A percentile compares a stretch with the other conserved stretches of the same genome.
Conservation (phyloP, 2,113 vertebrate genomes). For the Rousettus leschenaultii region DNA sequence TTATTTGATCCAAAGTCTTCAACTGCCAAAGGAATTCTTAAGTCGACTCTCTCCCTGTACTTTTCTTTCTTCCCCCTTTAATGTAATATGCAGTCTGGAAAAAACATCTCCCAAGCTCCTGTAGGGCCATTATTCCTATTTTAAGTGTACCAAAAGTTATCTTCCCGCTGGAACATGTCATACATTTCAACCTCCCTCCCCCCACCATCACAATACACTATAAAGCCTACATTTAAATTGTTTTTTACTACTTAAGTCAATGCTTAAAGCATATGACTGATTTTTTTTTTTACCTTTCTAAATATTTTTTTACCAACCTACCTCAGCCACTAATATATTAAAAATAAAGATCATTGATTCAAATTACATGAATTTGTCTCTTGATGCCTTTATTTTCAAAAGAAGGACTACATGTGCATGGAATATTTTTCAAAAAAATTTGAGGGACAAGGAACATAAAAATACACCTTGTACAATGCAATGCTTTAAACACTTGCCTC, state of each 20-base stretch:
- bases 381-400: constrained; percentile 6
- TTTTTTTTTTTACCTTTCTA: background rate
- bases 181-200: background rate
- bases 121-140: background rate
- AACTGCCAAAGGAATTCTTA: background rate
- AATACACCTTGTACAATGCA: background rate
- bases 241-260: background rate
- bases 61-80: background rate
- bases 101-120: background rate
- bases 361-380: background rate
- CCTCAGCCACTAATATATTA: background rate
- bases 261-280: background rate
- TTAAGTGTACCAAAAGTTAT: background rate
- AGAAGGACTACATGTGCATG: background rate
- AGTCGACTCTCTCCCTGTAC: background rate
- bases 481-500: constrained; percentile 1
- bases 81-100: background rate
- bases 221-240: constrained; percentile 20
- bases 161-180: background rate
- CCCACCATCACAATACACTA: background rate
- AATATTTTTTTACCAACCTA: background rate
- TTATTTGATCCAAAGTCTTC: constrained; percentile 46
- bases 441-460: background rate
- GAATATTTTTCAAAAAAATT: background rate
- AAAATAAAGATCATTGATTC: constrained; percentile 14